Evolutionary conservation across 2,113 vertebrate genomes (phyloP).

Genomic region (Felis chaus): DNA sequence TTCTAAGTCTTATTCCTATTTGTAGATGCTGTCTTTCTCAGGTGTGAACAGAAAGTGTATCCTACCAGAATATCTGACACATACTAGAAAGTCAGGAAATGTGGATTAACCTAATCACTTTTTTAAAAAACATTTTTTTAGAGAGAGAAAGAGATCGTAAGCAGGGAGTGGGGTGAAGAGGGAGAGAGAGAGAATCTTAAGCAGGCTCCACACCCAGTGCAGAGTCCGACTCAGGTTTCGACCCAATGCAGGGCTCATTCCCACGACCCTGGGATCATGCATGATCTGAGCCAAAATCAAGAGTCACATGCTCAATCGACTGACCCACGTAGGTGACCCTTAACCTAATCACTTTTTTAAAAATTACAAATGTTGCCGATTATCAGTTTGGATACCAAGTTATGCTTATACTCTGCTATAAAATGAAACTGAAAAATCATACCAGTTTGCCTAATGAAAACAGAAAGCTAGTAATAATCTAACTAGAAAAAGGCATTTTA

Average conservation of each 20-base stretch:
- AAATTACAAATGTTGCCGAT: not conserved
- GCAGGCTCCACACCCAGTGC: too few species aligned
- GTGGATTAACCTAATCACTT: not conserved
- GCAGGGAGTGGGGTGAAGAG: too few species aligned
- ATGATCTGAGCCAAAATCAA: too few species aligned
- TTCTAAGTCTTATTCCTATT: not conserved
- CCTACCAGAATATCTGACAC: not conserved
- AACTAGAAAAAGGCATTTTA: not conserved
- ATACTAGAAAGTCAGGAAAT: not conserved
- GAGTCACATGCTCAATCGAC: too few species aligned
- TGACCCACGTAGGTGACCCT: too few species aligned
- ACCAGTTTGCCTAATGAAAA: not conserved
- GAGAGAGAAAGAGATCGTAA: too few species aligned
- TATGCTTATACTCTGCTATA: not conserved
- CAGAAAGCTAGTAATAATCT: not conserved
- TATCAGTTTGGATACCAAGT: not conserved
- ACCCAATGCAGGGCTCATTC: too few species aligned
- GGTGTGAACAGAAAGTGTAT: not conserved
- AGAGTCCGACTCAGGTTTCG: too few species aligned
- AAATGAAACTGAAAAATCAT: slow-evolving; percentile 29
- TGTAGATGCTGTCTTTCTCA: not conserved
- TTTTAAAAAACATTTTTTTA: too few species aligned
- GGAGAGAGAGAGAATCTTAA: too few species aligned
- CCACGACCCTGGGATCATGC: too few species aligned
- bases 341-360: not conserved